Evolutionary conservation across 2,797 vertebrate species (phyloP).

Genomic region (Allobates femoralis): DNA sequence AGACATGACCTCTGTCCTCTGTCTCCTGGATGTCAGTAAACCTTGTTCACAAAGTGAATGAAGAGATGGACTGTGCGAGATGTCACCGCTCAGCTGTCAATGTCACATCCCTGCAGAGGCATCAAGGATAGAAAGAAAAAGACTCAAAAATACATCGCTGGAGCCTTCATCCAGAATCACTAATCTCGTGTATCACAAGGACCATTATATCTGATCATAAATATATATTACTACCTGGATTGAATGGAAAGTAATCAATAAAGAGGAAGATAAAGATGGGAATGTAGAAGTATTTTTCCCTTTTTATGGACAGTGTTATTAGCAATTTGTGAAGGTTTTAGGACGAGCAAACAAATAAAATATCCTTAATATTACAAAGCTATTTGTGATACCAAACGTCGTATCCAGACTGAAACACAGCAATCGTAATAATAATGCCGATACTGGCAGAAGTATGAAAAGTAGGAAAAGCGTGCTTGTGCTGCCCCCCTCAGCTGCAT

Average conservation of each 20-base stretch:
- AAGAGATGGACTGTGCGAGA: constrained; percentile 7
- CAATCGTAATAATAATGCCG: neutral
- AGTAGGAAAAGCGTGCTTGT: constrained; percentile 30
- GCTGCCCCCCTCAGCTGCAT: constrained; percentile 46
- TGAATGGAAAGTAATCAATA: neutral
- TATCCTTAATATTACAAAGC: neutral
- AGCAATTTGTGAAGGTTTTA: neutral
- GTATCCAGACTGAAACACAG: neutral
- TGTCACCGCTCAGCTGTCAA: neutral
- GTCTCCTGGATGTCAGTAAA: constrained; percentile 18
- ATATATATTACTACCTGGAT: neutral
- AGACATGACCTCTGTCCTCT: constrained; percentile 17
- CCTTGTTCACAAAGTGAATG: constrained; percentile 14
- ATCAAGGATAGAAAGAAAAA: neutral
- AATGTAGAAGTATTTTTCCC: neutral
- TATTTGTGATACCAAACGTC: neutral
- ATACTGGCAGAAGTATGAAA: no score
- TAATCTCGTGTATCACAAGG: neutral
- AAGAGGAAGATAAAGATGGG: neutral
- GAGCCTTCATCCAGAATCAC: neutral
- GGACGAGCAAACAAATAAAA: neutral
- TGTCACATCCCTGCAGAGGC: neutral
- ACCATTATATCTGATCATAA: neutral
- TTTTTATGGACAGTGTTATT: neutral
- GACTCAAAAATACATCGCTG: neutral